Evolutionary conservation across 2,113 vertebrate species (phyloP).

Genomic region (Syngnathus floridae): DNA sequence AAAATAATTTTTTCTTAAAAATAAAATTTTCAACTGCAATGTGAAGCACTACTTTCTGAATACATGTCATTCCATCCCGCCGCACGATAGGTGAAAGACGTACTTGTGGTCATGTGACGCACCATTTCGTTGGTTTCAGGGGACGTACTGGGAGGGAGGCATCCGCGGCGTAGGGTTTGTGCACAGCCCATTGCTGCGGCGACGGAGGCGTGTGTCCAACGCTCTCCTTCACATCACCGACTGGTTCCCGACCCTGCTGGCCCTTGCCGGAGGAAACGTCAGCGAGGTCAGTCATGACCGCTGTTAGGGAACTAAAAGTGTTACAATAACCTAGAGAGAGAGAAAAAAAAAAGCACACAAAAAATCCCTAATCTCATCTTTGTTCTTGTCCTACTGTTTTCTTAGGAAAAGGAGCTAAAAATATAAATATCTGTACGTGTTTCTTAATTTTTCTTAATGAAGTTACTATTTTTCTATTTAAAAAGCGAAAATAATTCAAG

Average conservation of each 20-base stretch:
- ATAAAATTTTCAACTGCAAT: neutral
- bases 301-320: too few relatives aligned
- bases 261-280: constrained; percentile 79
- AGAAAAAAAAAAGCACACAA: neutral
- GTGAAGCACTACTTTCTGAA: neutral
- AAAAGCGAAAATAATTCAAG: neutral
- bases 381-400: too few relatives aligned
- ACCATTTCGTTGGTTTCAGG: constrained; percentile 43
- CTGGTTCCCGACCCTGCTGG: constrained; percentile 91
- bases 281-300: constrained; percentile 43
- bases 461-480: too few relatives aligned
- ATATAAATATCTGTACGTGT: too few relatives aligned
- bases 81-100: too few relatives aligned
- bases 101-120: neutral
- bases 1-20: neutral
- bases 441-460: too few relatives aligned
- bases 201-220: constrained; percentile 76
- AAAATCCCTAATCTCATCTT: too few relatives aligned
- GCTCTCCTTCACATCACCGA: constrained; percentile 90
- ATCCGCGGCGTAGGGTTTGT: constrained; percentile 88
- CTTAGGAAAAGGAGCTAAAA: neutral
- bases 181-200: constrained; percentile 85
- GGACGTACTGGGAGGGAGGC: constrained; percentile 94
- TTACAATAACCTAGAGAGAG: neutral
- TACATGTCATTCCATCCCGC: neutral